Conservation (phyloP, 2,888 invertebrate species). For the Tenthredo livida region DNA sequence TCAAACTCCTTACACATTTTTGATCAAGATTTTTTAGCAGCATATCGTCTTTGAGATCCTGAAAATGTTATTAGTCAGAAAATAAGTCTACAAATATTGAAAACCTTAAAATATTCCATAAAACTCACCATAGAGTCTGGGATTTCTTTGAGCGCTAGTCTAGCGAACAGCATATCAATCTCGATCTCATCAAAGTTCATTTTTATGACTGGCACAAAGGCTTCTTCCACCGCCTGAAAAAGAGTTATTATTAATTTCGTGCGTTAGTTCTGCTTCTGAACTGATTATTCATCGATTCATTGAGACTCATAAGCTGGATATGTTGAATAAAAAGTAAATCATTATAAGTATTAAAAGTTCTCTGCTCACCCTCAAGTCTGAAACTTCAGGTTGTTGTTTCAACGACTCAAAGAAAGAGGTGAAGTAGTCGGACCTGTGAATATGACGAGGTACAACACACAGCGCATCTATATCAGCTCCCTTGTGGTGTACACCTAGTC, state of each 20-base stretch:
- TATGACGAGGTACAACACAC: constrained; percentile 98
- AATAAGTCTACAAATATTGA: neutral
- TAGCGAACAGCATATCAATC: constrained; percentile 98
- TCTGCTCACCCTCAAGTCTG: constrained; percentile 86
- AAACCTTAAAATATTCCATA: neutral
- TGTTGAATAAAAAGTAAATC: neutral
- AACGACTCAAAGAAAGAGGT: constrained; percentile 95
- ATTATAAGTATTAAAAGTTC: neutral
- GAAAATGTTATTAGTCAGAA: constrained; percentile 62
- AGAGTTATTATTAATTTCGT: constrained; percentile 12
- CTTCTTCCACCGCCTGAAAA: constrained; percentile 95
- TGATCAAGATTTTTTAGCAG: constrained; percentile 96
- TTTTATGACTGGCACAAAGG: constrained; percentile 99
- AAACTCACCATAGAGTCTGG: constrained; percentile 85
- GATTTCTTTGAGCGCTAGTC: constrained; percentile 96
- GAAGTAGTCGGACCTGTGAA: constrained; percentile 96
- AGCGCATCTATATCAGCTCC: constrained; percentile 99
- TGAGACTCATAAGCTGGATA: neutral
- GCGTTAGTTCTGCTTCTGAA: neutral
- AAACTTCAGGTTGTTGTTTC: constrained; percentile 91
- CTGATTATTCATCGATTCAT: neutral
- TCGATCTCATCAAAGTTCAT: constrained; percentile 99
- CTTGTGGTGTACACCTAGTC: constrained; percentile 96
- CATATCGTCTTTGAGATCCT: constrained; percentile 94
- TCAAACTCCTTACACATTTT: constrained; percentile 97